These are phyloP conservation scores for Drosophila teissieri DNA, from an alignment of 1,140 invertebrate genomes.

Conservation along the genomic window DNA sequence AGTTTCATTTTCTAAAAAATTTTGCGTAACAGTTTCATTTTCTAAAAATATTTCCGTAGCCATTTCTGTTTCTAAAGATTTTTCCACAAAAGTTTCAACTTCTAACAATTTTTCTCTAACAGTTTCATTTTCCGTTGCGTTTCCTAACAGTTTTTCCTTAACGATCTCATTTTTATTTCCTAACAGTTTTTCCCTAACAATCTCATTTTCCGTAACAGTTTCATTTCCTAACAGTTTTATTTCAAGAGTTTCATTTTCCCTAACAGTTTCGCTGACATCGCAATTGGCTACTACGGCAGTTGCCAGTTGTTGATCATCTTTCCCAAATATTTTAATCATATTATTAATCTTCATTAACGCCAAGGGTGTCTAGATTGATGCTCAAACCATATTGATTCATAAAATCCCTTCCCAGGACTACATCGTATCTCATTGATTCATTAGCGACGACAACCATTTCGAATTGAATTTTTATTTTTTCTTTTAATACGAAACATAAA, in stretches of 20 bases:
- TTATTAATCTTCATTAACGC: background rate
- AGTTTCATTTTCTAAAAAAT: too few relatives aligned
- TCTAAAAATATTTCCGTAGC: too few relatives aligned
- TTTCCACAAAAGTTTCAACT: too few relatives aligned
- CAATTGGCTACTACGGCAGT: background rate
- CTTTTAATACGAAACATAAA: too few relatives aligned
- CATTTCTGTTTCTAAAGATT: too few relatives aligned
- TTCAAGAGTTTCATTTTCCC: too few relatives aligned
- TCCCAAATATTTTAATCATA: background rate
- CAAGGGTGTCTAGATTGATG: conserved; percentile 3
- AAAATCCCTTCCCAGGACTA: background rate
- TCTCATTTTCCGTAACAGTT: background rate
- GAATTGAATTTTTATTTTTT: background rate
- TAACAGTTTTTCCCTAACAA: background rate
- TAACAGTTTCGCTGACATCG: background rate
- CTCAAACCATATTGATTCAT: conserved; percentile 5
- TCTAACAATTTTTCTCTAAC: too few relatives aligned
- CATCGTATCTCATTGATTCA: conserved; percentile 17
- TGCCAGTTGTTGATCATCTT: background rate
- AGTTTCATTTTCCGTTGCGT: background rate
- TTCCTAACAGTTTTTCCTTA: background rate
- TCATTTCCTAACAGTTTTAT: too few relatives aligned
- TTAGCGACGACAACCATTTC: conserved; percentile 2
- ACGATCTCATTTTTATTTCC: background rate
- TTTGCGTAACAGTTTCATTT: too few relatives aligned